These are phyloP conservation scores for Rhea pennata DNA, from an alignment of 2,113 vertebrate genomes.

Conservation along the genomic window DNA sequence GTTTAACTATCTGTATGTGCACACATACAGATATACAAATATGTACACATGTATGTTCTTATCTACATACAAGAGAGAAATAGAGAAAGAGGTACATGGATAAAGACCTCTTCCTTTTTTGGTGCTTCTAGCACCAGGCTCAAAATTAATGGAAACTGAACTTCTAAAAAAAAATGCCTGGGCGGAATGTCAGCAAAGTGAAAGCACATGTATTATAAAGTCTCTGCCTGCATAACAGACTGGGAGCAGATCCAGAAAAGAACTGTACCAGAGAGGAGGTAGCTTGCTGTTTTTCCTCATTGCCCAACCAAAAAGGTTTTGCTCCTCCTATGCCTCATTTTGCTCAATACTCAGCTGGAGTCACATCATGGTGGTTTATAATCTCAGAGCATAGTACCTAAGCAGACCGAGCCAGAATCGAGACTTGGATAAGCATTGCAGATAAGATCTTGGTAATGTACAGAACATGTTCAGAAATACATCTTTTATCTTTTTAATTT, in stretches of 20 bases:
- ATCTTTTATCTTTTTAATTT: not conserved
- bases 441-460: not conserved
- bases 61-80: not conserved
- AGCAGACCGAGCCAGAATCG: not conserved
- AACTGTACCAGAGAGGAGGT: not conserved
- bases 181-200: not conserved
- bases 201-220: not conserved
- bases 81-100: not conserved
- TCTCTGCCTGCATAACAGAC: not conserved
- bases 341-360: not conserved
- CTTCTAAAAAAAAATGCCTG: not conserved
- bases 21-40: not conserved
- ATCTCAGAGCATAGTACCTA: not conserved
- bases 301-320: not conserved
- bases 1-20: not conserved
- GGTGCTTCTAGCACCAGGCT: not conserved
- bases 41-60: not conserved
- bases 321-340: not conserved
- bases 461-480: not conserved
- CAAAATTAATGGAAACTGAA: not conserved
- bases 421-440: not conserved
- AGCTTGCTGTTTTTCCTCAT: not conserved
- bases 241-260: not conserved
- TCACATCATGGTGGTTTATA: accelerated
- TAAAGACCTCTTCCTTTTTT: not conserved